A percentile compares a stretch with the other conserved stretches of the same genome.
Conservation (phyloP, 2,113 vertebrate genomes). For the Takifugu bimaculatus region DNA sequence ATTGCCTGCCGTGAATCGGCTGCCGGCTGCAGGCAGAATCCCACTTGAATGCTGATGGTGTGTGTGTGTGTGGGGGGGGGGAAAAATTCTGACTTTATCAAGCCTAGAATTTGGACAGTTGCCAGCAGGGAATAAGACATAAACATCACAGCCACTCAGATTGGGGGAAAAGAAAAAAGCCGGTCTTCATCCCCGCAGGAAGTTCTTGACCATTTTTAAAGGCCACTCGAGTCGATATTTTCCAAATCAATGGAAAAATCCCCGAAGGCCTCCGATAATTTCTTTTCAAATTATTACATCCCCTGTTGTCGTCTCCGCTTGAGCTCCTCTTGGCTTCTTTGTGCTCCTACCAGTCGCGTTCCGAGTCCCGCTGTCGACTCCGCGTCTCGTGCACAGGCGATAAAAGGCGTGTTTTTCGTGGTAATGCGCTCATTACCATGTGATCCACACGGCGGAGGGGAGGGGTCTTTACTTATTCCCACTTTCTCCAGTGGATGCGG, state of each 20-base stretch:
- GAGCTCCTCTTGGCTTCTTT: too few species aligned
- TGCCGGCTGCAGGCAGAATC: constrained; percentile 47
- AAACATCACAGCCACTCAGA: constrained; percentile 12
- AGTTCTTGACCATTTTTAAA: constrained; percentile 38
- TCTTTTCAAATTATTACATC: constrained; percentile 22
- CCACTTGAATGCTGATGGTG: constrained; percentile 60
- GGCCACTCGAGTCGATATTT: constrained; percentile 10
- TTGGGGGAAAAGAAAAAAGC: constrained; percentile 13
- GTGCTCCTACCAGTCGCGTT: too few species aligned
- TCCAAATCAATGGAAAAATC: constrained; percentile 6
- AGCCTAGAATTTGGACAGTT: constrained; percentile 36
- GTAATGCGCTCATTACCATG: neutral
- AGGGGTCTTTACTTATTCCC: constrained; percentile 13
- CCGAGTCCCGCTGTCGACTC: too few species aligned
- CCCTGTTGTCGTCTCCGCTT: neutral
- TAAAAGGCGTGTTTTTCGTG: too few species aligned
- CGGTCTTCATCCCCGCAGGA: constrained; percentile 27
- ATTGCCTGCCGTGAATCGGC: constrained; percentile 54
- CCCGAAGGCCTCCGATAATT: constrained; percentile 19
- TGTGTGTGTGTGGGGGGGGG: constrained; percentile 42
- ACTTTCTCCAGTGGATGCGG: constrained; percentile 18
- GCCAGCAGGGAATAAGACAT: constrained; percentile 27
- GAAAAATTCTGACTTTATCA: constrained; percentile 44
- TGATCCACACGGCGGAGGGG: neutral
- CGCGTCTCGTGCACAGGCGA: too few species aligned